Evolutionary conservation across 2,888 invertebrate genomes (phyloP).

Genomic region (Panzeria rudis): DNA sequence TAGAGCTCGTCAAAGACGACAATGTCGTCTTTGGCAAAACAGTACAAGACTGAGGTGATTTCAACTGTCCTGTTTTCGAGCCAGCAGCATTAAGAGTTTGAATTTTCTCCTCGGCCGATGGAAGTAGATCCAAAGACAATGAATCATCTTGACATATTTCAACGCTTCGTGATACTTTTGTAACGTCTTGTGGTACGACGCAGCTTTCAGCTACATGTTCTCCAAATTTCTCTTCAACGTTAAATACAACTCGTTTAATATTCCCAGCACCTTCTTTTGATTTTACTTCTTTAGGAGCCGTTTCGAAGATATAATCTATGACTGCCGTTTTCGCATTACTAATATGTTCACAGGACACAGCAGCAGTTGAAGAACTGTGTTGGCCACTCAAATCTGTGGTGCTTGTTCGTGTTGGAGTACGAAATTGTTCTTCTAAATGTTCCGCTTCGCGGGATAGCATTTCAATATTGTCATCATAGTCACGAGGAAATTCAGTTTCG

Average conservation of each 20-base stretch:
- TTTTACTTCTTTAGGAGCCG: conserved; percentile 36
- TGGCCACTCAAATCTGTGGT: conserved; percentile 57
- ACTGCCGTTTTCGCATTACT: not conserved
- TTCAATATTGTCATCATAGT: conserved; percentile 84
- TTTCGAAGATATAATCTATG: not conserved
- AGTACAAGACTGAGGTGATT: conserved; percentile 5
- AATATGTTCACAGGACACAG: conserved; percentile 38
- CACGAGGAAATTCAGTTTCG: conserved; percentile 83
- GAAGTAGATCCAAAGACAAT: conserved; percentile 1
- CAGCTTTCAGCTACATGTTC: conserved; percentile 73
- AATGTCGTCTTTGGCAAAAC: conserved; percentile 20
- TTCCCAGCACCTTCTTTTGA: conserved; percentile 68
- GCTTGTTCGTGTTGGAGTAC: conserved; percentile 74
- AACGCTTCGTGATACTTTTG: conserved; percentile 41
- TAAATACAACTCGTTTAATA: conserved; percentile 79
- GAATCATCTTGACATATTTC: conserved; percentile 5
- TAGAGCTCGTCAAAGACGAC: not conserved
- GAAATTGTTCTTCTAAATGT: conserved; percentile 83
- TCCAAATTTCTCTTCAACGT: conserved; percentile 79
- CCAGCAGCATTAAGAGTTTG: not conserved
- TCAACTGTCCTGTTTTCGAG: conserved; percentile 14
- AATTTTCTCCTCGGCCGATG: conserved; percentile 22
- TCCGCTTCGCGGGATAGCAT: conserved; percentile 83
- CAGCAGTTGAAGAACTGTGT: conserved; percentile 58
- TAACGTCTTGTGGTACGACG: conserved; percentile 59